These are phyloP conservation scores for Leptopilina boulardi DNA, from an alignment of 1,140 invertebrate genomes.

Conservation along the genomic window DNA sequence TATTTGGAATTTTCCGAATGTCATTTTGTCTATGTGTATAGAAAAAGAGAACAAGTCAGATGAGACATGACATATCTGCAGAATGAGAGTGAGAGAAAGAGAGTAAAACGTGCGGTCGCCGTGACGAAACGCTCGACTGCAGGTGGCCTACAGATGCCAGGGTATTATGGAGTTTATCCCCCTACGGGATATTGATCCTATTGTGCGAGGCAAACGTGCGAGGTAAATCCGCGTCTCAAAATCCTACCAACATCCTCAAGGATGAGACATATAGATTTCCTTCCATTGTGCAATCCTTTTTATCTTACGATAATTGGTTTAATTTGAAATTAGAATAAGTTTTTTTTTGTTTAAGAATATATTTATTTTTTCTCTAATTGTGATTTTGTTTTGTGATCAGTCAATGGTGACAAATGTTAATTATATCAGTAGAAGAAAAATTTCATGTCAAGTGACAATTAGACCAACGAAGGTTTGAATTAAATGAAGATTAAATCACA, in stretches of 20 bases:
- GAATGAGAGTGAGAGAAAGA: neutral
- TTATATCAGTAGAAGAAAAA: too few species aligned
- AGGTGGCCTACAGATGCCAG: slow-evolving; percentile 75
- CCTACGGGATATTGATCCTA: slow-evolving; percentile 75
- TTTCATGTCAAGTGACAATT: too few species aligned
- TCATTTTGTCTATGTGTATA: slow-evolving; percentile 35
- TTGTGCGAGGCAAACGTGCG: slow-evolving; percentile 66
- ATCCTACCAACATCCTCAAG: slow-evolving; percentile 51
- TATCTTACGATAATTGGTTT: neutral
- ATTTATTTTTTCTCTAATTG: too few species aligned
- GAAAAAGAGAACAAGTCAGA: slow-evolving; percentile 52
- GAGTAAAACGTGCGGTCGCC: slow-evolving; percentile 66
- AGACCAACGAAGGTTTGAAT: too few species aligned
- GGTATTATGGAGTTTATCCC: slow-evolving; percentile 74
- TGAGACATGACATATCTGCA: slow-evolving; percentile 52
- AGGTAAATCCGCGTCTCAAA: slow-evolving; percentile 51
- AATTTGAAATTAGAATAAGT: neutral
- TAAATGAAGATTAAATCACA: too few species aligned
- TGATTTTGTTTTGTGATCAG: too few species aligned
- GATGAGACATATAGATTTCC: slow-evolving; percentile 36
- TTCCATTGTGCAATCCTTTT: neutral
- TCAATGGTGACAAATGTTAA: too few species aligned
- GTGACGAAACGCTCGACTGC: slow-evolving; percentile 74
- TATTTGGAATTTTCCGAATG: slow-evolving; percentile 62
- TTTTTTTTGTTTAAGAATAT: too few species aligned